Base-by-base conservation (phyloP, 1,140 invertebrate genomes). In the Bombus confusus region DNA sequence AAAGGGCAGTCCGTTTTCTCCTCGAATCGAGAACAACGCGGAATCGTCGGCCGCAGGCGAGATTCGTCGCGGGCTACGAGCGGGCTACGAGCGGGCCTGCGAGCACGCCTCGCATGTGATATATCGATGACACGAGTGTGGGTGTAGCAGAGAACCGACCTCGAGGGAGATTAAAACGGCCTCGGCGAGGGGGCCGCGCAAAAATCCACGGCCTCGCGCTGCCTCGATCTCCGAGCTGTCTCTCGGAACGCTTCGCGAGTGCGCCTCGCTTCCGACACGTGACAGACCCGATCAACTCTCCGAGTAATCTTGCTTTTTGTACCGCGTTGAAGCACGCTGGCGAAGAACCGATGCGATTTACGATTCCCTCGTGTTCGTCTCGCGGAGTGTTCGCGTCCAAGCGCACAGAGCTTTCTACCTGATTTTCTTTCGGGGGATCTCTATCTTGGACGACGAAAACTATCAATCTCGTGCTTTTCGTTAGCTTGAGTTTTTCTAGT, bases 41-140 rank as follows among this genome's bases (percentile, higher is more conserved):
- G 89, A 90, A 89, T 90, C 83, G 80, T 88, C 86, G 89, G 82
- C 88, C 83, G 59, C 68, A 78, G 89, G 89, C 86, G 83, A 88
- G 86, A 90, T 90, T 88, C 83, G 76, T 80, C 80, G 86, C 75
- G 52, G 57, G 62, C 41, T 28, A 25, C 37, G 43, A 62, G 86
- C 75, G 52, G 57, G 62, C 41, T 28, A 25, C 37, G 43, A 62
- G 15, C 12, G 39, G 28, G n/a, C 43, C 52, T 22, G 69, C 81
- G 69, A 76, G 37, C 83, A 64, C 71, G 73, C 78, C 71, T 39
- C 83, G 86, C 78, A 78, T 85, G 90, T 91, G 90, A 90, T 90
- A 91, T 91, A 90, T 91, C 89, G 90, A 91, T 91, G 90, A 91
- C 90, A 89, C 85, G 73, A 77, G 83, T 89, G 90, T 91, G 89